These are phyloP conservation scores for Neuroscelio doddi DNA, from an alignment of 2,888 invertebrate species.

Conservation along the genomic window DNA sequence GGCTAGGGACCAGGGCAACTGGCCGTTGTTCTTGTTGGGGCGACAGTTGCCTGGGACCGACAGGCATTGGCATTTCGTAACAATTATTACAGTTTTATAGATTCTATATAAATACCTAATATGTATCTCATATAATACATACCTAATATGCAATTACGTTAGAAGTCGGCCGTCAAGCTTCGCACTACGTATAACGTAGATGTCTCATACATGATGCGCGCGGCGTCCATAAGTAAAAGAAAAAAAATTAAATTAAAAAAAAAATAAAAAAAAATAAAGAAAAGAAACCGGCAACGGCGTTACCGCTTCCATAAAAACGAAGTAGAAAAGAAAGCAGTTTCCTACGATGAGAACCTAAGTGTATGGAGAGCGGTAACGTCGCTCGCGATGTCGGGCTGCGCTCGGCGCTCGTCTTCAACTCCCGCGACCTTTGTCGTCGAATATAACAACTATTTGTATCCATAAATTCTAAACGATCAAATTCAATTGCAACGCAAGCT, in stretches of 20 bases:
- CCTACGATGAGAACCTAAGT: neutral
- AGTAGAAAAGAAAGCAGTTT: neutral
- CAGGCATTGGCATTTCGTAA: constrained; percentile 71
- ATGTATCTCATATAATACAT: constrained; percentile 71
- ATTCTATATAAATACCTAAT: constrained; percentile 72
- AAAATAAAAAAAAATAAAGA: constrained; percentile 9
- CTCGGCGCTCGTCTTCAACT: constrained; percentile 53
- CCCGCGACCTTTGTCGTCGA: constrained; percentile 65
- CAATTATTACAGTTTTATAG: constrained; percentile 71
- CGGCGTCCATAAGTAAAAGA: constrained; percentile 40
- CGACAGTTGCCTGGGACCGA: constrained; percentile 62
- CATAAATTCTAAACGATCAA: constrained; percentile 73
- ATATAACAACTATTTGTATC: constrained; percentile 69
- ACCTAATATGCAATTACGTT: constrained; percentile 70
- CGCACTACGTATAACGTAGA: constrained; percentile 51
- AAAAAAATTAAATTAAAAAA: no score
- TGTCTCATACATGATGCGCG: constrained; percentile 62
- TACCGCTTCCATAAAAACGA: neutral
- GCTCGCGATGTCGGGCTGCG: constrained; percentile 32
- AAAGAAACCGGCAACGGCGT: constrained; percentile 15
- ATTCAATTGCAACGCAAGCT: constrained; percentile 71
- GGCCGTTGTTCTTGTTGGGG: constrained; percentile 47
- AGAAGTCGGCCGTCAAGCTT: constrained; percentile 65
- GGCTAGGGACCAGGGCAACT: constrained; percentile 60
- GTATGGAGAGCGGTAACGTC: constrained; percentile 11